Evolutionary conservation across 2,113 vertebrate species (phyloP).

Genomic region (Osmerus mordax): DNA sequence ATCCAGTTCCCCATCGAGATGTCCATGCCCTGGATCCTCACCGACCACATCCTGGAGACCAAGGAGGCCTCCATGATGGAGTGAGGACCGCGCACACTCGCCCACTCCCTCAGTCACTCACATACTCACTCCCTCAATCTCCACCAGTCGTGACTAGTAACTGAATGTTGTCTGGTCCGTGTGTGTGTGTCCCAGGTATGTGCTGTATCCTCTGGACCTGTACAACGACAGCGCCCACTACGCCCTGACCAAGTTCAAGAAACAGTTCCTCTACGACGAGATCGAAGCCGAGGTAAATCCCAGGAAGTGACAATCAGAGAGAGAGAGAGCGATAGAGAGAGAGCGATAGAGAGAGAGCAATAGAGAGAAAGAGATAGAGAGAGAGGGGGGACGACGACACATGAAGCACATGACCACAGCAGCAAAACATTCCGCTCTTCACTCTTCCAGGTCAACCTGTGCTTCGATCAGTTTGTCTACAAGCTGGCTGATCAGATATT

Average conservation of each 20-base stretch:
- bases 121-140: not conserved
- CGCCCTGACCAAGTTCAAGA: slow-evolving; percentile 98
- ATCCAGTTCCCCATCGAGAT: slow-evolving; percentile 99
- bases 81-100: slow-evolving; percentile 76
- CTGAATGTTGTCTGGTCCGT: not conserved
- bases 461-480: slow-evolving; percentile 99
- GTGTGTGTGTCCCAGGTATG: slow-evolving; percentile 74
- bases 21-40: slow-evolving; percentile 99
- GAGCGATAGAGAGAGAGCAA: not conserved
- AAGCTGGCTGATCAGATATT: slow-evolving; percentile 99
- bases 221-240: slow-evolving; percentile 99
- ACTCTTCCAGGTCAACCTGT: slow-evolving; percentile 88
- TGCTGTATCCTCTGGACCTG: slow-evolving; percentile 93
- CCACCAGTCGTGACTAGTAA: not conserved
- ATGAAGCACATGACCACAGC: not conserved
- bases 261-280: slow-evolving; percentile 98
- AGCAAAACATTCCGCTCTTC: not conserved
- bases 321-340: slow-evolving; percentile 22
- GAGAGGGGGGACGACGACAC: no score
- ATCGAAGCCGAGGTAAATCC: slow-evolving; percentile 91
- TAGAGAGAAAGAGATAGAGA: no score
- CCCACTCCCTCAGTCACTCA: not conserved
- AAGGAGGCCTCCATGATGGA: slow-evolving; percentile 99
- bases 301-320: no score
- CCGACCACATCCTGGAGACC: slow-evolving; percentile 97